Base-by-base conservation (phyloP, 1,140 invertebrate genomes). In the Euwallacea fornicatus region DNA sequence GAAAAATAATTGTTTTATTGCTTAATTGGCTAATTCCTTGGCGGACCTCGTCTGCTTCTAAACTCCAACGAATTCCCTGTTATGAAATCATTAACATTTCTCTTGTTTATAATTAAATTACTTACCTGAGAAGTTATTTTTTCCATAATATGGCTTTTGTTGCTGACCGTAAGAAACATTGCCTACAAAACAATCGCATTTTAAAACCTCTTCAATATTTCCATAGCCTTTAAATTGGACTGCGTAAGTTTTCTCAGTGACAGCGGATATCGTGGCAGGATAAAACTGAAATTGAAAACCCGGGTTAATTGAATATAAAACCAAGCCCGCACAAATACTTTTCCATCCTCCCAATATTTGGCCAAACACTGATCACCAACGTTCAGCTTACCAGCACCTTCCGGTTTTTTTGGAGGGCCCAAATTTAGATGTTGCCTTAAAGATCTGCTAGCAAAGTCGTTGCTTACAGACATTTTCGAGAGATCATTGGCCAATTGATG, bases 341-440 rank as follows among this genome's bases (percentile, higher is more conserved):
- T 89, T 77, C 92, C 90, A 84, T 96, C 94, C 83, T 96, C 93
- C 93, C 94, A 96, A 82, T 96, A 96, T 78, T 93, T 92, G 7
- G 94, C 93, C 80, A 95, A 85, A 82, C 93, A 95, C 55, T 89
- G 85, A 79, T 95, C 92, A 16, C 93, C 93, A 60, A 89, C 81
- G 77, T 88, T 89, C 67, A 84, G 16, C 7, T 6, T n/a, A 21
- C 6, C 43, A 8, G 41, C 3, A 82, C 82, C 88, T 78, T 77
- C 7, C 65, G 11, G 66, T 65, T 77, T 79, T 74, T 81, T 80
- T 46, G 62, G 58, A 7, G 73, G 56, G 61, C 78, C 68, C 13
- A 80, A 73, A 69, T 80, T 80, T 33, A 80, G 68, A 71, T 80
- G 78, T 66, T 79, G 78, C 53, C 73, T 75, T 16, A 80, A 74